Conservation (phyloP, 2,113 vertebrate species). For the Poeciliopsis turrubarensis region DNA sequence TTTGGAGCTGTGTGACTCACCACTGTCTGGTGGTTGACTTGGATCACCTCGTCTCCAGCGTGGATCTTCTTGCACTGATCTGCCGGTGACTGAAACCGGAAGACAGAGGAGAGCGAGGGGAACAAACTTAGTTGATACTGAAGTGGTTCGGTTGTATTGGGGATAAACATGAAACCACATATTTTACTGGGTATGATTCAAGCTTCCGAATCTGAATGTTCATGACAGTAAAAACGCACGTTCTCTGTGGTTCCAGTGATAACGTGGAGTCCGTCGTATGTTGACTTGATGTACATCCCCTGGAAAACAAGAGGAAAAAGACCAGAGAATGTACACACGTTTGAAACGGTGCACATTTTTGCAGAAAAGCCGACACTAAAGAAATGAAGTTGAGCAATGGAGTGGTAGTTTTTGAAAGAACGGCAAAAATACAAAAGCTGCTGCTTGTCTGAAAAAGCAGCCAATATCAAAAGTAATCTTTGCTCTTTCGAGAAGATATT, state of each 20-base stretch:
- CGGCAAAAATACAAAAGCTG: too few species aligned
- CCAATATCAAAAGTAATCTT: too few species aligned
- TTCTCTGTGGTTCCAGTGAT: slow-evolving; percentile 82
- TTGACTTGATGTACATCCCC: slow-evolving; percentile 83
- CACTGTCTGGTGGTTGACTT: slow-evolving; percentile 81
- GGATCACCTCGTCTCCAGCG: slow-evolving; percentile 78
- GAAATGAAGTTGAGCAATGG: background rate
- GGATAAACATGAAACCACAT: background rate
- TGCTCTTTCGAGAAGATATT: too few species aligned
- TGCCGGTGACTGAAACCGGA: slow-evolving; percentile 70
- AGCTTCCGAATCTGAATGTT: background rate
- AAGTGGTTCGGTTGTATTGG: background rate
- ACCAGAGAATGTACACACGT: background rate
- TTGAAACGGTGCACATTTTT: background rate
- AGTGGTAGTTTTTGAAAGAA: too few species aligned
- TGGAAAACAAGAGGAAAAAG: slow-evolving; percentile 41
- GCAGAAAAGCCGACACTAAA: background rate
- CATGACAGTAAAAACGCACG: slow-evolving; percentile 59
- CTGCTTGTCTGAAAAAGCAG: too few species aligned
- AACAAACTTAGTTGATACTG: background rate
- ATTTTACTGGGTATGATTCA: background rate
- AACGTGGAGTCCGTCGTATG: slow-evolving; percentile 80
- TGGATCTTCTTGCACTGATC: slow-evolving; percentile 81
- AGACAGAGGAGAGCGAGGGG: slow-evolving; percentile 4
- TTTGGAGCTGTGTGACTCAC: slow-evolving; percentile 57